phyloP scores from a whole-genome alignment of 2,888 invertebrate genomes.

The Zele albiditarsus region DNA sequence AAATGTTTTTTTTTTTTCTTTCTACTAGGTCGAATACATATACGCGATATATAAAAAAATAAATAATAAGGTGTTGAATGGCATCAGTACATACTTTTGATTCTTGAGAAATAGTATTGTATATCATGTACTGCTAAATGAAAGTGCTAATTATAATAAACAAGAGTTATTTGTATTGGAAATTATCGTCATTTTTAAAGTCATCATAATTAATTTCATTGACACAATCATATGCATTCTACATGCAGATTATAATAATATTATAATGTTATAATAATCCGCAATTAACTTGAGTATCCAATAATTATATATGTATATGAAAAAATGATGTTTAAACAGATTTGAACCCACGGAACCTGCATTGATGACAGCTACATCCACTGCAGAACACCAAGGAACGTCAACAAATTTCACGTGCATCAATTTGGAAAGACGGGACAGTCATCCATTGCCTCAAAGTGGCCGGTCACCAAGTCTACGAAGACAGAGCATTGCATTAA shows the following conservation, averaged over 20 bases:
- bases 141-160: not conserved
- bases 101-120: not conserved
- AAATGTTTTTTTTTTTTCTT: conserved; percentile 6
- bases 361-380: conserved; percentile 25
- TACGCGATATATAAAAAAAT: not conserved
- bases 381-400: conserved; percentile 45
- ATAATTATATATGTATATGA: not conserved
- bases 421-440: conserved; percentile 61
- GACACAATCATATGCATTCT: not conserved
- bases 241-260: not conserved
- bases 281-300: not conserved
- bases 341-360: conserved; percentile 36
- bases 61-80: not conserved
- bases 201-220: not conserved
- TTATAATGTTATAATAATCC: not conserved
- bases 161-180: not conserved
- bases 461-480: conserved; percentile 60
- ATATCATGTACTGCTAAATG: not conserved
- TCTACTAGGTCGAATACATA: not conserved
- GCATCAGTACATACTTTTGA: not conserved
- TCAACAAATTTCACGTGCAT: conserved; percentile 54
- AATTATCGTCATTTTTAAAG: not conserved
- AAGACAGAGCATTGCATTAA: conserved; percentile 65
- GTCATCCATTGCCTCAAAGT: conserved; percentile 50
- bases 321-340: not conserved